Evolutionary conservation across 2,888 invertebrate genomes (phyloP), one percentile per base, ranked within the genome.

Genomic region (Xylophagus ater): DNA sequence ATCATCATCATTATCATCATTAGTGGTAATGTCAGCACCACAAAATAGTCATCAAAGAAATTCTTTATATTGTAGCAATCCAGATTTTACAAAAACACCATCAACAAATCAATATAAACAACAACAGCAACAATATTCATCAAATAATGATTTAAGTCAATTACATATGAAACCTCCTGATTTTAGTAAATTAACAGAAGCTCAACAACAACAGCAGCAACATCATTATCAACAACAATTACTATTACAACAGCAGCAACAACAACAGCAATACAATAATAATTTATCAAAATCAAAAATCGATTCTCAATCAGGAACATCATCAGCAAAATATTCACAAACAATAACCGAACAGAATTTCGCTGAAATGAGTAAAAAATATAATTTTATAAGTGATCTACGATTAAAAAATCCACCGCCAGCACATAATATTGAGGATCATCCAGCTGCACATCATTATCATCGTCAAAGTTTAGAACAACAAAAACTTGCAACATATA

Each of bases 331-430:
- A 18, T 39, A 15, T 14, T 19, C 34, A 13, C 21, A 34, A 14
- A 31, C 37, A 28, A 35, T 49, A 6, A 47, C 45, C 13, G 43
- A 43, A 10, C 39, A 42, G n/a, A 49, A 48, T 41, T 51, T 51
- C 37, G 48, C 47, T 4, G 50, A 51, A 39, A 43, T 49, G 5
- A 46, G 45, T 26, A 46, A 45, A 34, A 48, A 47, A 23, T 46
- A 45, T 23, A 51, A 51, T 36, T 51, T 47, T 24, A 49, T 51
- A 10, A 48, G 46, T 26, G 50, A 51, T 40, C 37, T 51, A 15
- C 47, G 47, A 35, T 32, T 51, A 20, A 51, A 51, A 30, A 47
- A 46, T 24, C 46, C 47, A 21, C 33, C 43, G 8, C 32, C 37
- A n/a, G 6, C 6, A 8, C 6, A 23, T 8, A 8, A 8, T 18